Evolutionary conservation across 1,140 invertebrate genomes (phyloP), one percentile per base, ranked within the genome.

Genomic region (Zaprionus ghesquierei): DNA sequence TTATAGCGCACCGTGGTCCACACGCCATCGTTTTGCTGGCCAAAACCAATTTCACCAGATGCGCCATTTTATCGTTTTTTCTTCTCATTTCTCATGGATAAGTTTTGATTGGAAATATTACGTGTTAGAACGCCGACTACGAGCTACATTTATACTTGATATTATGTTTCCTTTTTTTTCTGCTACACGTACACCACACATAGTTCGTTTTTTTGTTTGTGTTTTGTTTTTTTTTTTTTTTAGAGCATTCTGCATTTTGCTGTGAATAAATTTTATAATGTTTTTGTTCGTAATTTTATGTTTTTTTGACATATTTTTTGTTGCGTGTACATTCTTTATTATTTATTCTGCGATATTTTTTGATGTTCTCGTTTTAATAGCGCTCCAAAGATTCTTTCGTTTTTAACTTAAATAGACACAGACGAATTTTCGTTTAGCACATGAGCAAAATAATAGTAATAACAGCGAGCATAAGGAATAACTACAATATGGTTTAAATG

Each of bases 381-480:
- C 56, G 70, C 70, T 69, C 65, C 41, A 69, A 73, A 73, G 33
- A 50, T 68, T 60, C 29, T 55, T 51, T 56, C 58, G 38, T 20
- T 69, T 33, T 70, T 10, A 68, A 72, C 69, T 72, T 55, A 68
- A 66, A 72, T 65, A 49, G 35, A 56, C 46, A 76, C 66, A 75
- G 74, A 58, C 61, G 38, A 55, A 65, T 58, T 61, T 63, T 71
- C 46, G 49, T 75, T 66, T 59, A 76, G 73, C 64, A 84, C 74
- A 65, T 71, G 74, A 80, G 73, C 72, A 77, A 54, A 75, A 76
- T 46, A 22, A 76, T 46, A 46, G 64, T 64, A 78, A 81, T 69
- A 78, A n/a, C 66, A 86, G 69, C 74, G 53, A 85, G 69, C 65
- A 44, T 77, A 61, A 84, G 80, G 77, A 84, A 85, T 81, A 77